phyloP scores from a whole-genome alignment of 2,888 invertebrate species.

The Bursaphelenchus okinawaensis region DNA sequence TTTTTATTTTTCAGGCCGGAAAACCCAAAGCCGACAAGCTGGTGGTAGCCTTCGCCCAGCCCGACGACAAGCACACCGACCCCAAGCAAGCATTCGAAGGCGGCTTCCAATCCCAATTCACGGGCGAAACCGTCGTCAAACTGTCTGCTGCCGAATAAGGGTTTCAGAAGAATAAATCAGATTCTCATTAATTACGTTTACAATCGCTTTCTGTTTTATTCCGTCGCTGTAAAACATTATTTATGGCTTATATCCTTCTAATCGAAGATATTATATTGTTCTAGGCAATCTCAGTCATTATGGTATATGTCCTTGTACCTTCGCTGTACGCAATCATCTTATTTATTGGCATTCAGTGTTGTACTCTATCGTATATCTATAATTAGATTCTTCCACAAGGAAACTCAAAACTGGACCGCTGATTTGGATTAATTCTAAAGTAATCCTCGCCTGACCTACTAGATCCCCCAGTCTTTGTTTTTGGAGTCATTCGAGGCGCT shows the following conservation, averaged over 20 bases:
- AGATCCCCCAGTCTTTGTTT: not conserved
- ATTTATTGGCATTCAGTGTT: too few relatives aligned
- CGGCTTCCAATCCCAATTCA: conserved; percentile 22
- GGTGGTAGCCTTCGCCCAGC: conserved; percentile 31
- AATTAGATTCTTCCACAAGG: not conserved
- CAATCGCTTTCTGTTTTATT: too few relatives aligned
- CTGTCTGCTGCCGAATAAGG: conserved; percentile 41
- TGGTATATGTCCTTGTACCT: too few relatives aligned
- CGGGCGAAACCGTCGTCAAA: conserved; percentile 37
- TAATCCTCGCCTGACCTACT: not conserved
- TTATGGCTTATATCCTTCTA: too few relatives aligned
- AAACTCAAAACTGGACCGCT: not conserved
- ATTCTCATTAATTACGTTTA: not conserved
- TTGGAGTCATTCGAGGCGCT: not conserved
- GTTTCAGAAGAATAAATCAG: not conserved
- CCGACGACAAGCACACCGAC: conserved; percentile 26
- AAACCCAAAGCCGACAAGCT: conserved; percentile 41
- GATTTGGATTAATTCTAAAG: not conserved
- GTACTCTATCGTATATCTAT: not conserved
- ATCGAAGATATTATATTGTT: too few relatives aligned
- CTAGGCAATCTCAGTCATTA: too few relatives aligned
- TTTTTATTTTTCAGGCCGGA: conserved; percentile 29
- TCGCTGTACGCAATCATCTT: too few relatives aligned
- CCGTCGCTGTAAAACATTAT: too few relatives aligned
- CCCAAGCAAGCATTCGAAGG: conserved; percentile 28